phyloP scores from a whole-genome alignment of 2,888 invertebrate species.

The Baronia brevicornis region DNA sequence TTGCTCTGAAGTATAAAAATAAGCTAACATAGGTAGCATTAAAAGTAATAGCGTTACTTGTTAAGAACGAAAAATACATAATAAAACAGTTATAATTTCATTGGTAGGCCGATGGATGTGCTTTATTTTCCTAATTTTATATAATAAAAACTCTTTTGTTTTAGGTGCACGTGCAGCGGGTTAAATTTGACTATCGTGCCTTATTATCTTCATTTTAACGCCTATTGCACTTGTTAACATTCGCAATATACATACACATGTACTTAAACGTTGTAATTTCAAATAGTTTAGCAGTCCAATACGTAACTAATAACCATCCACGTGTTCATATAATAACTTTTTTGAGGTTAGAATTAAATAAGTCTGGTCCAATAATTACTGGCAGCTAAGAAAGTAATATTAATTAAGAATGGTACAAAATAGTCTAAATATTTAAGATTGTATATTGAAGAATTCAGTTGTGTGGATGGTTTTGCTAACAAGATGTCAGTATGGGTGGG shows the following conservation, averaged over 20 bases:
- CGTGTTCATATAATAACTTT: slow-evolving; percentile 20
- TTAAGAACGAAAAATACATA: no score
- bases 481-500: slow-evolving; percentile 71
- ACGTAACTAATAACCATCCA: slow-evolving; percentile 17
- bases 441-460: slow-evolving; percentile 21
- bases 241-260: slow-evolving; percentile 2
- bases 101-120: no score
- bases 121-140: no score
- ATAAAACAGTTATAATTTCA: no score
- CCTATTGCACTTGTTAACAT: slow-evolving; percentile 14
- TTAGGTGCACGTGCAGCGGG: slow-evolving; percentile 42
- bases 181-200: slow-evolving; percentile 44
- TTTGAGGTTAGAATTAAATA: slow-evolving; percentile 8
- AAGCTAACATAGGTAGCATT: no score
- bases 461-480: slow-evolving; percentile 62
- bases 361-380: no score
- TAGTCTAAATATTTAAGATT: slow-evolving; percentile 11
- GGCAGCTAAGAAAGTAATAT: no score
- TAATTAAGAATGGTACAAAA: no score
- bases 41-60: no score
- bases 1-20: no score
- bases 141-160: slow-evolving; percentile 31
- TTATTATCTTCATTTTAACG: slow-evolving; percentile 40
- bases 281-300: slow-evolving; percentile 21
- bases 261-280: slow-evolving; percentile 5